Percentiles rank a stretch among this genome's conserved stretches.
Conservation (phyloP, 92 coral and sea anemone species). For the Metridium senile region DNA sequence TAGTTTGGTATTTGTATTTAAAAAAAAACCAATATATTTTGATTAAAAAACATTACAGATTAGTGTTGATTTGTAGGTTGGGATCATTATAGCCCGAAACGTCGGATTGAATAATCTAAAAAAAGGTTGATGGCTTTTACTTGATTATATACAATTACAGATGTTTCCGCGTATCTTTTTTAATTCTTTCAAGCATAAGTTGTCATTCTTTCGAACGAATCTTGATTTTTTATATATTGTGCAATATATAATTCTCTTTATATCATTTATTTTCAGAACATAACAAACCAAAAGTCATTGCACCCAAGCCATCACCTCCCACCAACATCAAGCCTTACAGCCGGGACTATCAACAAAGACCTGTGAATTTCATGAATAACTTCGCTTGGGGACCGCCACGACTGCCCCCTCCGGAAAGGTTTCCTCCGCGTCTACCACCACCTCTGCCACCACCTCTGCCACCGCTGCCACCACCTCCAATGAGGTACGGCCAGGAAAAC, state of each 20-base stretch:
- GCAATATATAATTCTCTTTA: too few species aligned
- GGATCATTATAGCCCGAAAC: too few species aligned
- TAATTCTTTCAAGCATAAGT: too few species aligned
- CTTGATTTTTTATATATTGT: too few species aligned
- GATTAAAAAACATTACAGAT: too few species aligned
- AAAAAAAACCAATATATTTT: too few species aligned
- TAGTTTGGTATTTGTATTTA: too few species aligned
- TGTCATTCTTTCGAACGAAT: too few species aligned
- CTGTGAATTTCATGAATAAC: background rate
- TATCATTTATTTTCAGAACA: background rate
- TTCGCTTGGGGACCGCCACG: background rate
- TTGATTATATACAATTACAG: too few species aligned
- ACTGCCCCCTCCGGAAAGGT: background rate
- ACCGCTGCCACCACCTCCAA: background rate
- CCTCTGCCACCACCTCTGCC: background rate
- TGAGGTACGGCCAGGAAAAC: background rate
- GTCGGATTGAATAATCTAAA: too few species aligned
- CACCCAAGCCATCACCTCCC: background rate
- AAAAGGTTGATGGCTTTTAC: too few species aligned
- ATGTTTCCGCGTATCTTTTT: too few species aligned
- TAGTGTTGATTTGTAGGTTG: background rate
- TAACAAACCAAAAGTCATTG: background rate
- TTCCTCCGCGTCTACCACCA: conserved; percentile 4
- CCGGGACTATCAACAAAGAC: background rate
- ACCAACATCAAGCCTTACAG: background rate